Evolutionary conservation across 2,113 vertebrate species (phyloP), one percentile per base, ranked within the genome.

Genomic region (Speoplatyrhinus poulsoni): DNA sequence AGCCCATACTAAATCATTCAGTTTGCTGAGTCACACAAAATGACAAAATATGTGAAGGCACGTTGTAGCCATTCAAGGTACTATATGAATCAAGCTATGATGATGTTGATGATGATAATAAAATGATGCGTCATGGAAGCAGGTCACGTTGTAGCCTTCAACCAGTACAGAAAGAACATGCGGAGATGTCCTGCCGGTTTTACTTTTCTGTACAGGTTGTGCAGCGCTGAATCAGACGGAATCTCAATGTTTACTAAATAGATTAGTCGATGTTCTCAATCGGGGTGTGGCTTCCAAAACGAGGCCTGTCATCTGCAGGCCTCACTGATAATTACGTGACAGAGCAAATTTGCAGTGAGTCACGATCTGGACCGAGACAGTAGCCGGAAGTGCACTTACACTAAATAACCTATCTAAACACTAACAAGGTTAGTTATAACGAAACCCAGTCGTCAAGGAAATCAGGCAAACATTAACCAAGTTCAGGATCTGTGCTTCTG

Each of bases 331-430:
- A 83, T 81, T 78, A 77, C 65, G 69, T 72, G 60, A 84, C 77
- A 79, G 76, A 70, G 80, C 62, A 85, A 76, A 81, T 85, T 78
- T 71, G 63, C 59, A 59, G 70, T 85, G 85, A 88, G 83, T 90
- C 85, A 89, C 69, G 67, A 72, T 76, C 58, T 13, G 65, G 70
- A 72, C 63, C 19, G 3, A 82, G 71, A 71, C 65, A 72, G 80
- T 50, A 46, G 65, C 50, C 76, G 69, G 76, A 85, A 85, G 87
- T 75, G 72, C 82, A 84, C 74, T 82, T 74, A 60, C 65, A 68
- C 81, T 74, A 72, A 78, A 75, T 75, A 77, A 81, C 55, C 69
- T 59, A 69, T 64, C 62, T 68, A 75, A 79, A 82, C 72, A 81
- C 67, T 79, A 81, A 79, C 65, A 64, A 4, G 46, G 73, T 77